Evolutionary conservation across 2,113 vertebrate species (phyloP).

Genomic region (Pollachius pollachius): DNA sequence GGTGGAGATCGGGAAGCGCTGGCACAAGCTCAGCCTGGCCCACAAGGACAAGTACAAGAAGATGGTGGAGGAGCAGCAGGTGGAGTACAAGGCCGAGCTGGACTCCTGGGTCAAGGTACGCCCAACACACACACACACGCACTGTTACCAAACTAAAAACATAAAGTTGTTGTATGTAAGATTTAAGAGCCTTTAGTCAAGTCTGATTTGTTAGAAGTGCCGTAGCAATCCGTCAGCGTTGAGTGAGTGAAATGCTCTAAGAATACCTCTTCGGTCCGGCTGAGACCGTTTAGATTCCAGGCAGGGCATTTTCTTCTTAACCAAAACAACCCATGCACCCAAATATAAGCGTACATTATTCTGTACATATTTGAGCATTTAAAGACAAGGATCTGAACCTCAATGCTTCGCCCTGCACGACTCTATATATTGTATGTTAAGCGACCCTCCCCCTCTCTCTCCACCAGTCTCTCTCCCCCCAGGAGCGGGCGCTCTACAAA

Average conservation of each 20-base stretch:
- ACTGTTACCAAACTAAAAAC: not conserved
- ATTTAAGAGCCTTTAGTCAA: too few species aligned
- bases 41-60: slow-evolving; percentile 82
- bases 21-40: slow-evolving; percentile 76
- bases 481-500: slow-evolving; percentile 74
- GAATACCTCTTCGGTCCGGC: too few species aligned
- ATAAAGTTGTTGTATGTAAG: not conserved
- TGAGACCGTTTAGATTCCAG: too few species aligned
- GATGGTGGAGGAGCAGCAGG: slow-evolving; percentile 78
- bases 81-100: slow-evolving; percentile 75
- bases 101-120: slow-evolving; percentile 78
- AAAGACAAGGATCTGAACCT: not conserved
- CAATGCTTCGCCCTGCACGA: not conserved
- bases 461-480: slow-evolving; percentile 73
- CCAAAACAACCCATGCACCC: too few species aligned
- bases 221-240: too few species aligned
- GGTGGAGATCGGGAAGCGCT: slow-evolving; percentile 81
- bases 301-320: too few species aligned
- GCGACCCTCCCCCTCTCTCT: not conserved
- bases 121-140: too few species aligned
- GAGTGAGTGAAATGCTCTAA: too few species aligned
- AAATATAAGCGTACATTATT: not conserved
- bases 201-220: too few species aligned
- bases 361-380: not conserved
- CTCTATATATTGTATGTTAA: not conserved